Evolutionary conservation across 2,113 vertebrate species (phyloP), one percentile per base, ranked within the genome.

Genomic region (Halcyon senegalensis): DNA sequence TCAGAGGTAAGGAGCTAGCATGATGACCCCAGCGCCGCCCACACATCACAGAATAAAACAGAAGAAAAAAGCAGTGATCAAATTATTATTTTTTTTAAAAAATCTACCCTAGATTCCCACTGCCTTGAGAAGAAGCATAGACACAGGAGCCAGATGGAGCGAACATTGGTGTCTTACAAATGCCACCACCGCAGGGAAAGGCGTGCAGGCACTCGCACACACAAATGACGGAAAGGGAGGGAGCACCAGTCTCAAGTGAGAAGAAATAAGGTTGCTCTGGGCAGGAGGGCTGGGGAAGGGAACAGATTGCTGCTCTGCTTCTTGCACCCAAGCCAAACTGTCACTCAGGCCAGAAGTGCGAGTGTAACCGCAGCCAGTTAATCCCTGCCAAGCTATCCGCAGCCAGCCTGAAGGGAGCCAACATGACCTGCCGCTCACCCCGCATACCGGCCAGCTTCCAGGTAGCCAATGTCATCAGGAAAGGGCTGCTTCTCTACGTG

Each of bases 231-330:
- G 2, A 8, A 27, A 78, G 43, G 31, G 73, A 93, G 77, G 78
- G 55, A 94, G 73, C 28, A 16, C 46, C 64, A 85, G 74, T 63
- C 87, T 74, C 62, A 14, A 83, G 80, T 20, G 63, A 85, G 80
- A 92, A 96, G 66, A 86, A 90, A 88, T 15, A 46, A 87, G 72
- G 72, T 90, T 92, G 86, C 92, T 91, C 28, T 10, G 64, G 94
- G 83, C 87, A 84, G 91, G 64, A 89, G 62, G 90, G 79, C 41
- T 87, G 69, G 81, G 55, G 48, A 92, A 88, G 28, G 11, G 93
- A 97, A 92, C 96, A 96, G 97, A 96, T 96, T 97, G 96, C 91
- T 85, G 76, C 90, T 92, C 90, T 86, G 90, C 82, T 93, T 89
- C 94, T 90, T 77, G 74, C 95, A 94, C 81, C 77, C 30, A 80